Base-by-base conservation (phyloP, 2,113 vertebrate genomes). In the Cairina moschata region DNA sequence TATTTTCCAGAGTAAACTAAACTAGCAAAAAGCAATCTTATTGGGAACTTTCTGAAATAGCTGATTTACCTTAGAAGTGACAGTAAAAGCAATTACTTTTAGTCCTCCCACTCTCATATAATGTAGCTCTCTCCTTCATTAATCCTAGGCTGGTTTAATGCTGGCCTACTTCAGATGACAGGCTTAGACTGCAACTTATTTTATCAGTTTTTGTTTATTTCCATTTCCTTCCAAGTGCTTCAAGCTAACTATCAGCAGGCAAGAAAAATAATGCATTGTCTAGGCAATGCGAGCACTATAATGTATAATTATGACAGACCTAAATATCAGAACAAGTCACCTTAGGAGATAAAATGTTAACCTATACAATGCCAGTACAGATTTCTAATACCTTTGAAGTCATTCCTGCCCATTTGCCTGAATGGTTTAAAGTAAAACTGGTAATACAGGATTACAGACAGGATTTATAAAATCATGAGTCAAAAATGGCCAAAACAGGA, bases 51-150 rank as follows among this genome's bases (percentile, higher is more conserved):
- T 74, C 59, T 36, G 46, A 83, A 95, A 87, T 36, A 73, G 59
- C 2, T 80, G 63, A 77, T 91, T 90, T 80, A 80, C 55, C 1
- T 13, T 31, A 52, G 40, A 88, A 89, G 55, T 32, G 25, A 74
- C 56, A 65, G 67, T 42, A 63, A 80, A 95, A 93, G 59, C 72
- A 93, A 90, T 76, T 71, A 88, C 71, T 95, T 92, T 32, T 56
- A 91, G 87, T 92, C 81, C 72, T 91, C 72, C 85, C 87, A 88
- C 87, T 69, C 60, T 86, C 56, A 88, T 48, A 82, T 90, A 80
- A 86, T 60, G 69, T 69, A 83, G 34, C 29, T 78, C 73, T 78
- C 73, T 88, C 34, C 52, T 80, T 88, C 91, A 93, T 93, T 86
- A 90, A 52, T 83, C 86, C 82, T 68, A 34, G 72, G 59, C 36